Base-by-base conservation (phyloP, 2,113 vertebrate genomes). In the Spilogale gracilis region DNA sequence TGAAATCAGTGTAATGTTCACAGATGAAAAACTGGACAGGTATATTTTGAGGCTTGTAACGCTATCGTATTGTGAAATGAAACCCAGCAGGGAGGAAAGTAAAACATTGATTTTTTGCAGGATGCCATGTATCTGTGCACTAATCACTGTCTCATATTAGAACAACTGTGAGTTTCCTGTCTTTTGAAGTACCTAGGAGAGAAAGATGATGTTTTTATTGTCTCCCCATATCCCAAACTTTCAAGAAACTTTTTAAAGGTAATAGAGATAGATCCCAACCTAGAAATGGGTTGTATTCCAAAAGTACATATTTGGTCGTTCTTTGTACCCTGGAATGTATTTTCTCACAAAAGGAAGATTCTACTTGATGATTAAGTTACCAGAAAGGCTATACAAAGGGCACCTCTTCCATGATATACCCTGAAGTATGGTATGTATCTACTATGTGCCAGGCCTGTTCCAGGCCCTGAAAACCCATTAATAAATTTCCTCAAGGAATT, bases 71-170 rank as follows among this genome's bases (percentile, higher is more conserved):
- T 96, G 43, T 89, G 96, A 98, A 98, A 98, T 98, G 94, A 97
- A 98, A 97, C 95, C 32, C 98, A 98, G 96, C 94, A 98, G 97
- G 97, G 78, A 95, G 83, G 92, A 98, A 94, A 50, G 74, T 81
- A 98, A 82, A 98, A 96, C 94, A 91, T 81, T 94, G 96, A 94
- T 96, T 98, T 88, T 96, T 97, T 98, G 97, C 93, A 95, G 83
- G 96, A 96, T 89, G 63, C 90, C 90, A 60, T 93, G 84, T 91
- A 54, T 95, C 95, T 94, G 21, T 96, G 61, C 96, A 95, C 90
- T 96, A 90, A 93, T 54, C 83, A 73, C 85, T 94, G 48, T 97
- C 96, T 98, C 67, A 90, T 90, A 92, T 90, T 97, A 98, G 80
- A 97, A 86, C 97, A 97, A 82, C 90, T 96, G 85, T 98, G 96